Evolutionary conservation across 2,113 vertebrate genomes (phyloP).

Genomic region (Rhinolophus ferrumequinum): DNA sequence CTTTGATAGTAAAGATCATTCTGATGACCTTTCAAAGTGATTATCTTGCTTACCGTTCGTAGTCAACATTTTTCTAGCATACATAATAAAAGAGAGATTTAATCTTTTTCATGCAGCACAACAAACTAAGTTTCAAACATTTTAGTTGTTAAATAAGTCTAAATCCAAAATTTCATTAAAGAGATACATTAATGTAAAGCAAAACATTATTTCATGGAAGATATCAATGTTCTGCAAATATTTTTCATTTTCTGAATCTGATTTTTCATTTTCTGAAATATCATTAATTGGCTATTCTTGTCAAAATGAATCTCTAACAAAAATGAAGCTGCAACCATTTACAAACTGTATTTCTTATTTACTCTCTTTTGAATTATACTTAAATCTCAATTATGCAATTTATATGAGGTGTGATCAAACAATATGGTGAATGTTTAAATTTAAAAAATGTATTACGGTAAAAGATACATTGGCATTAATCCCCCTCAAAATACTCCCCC

Average conservation of each 20-base stretch:
- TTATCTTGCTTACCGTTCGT: not conserved
- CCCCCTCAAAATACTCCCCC: too few species aligned
- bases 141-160: slow-evolving; percentile 4
- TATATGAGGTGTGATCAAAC: not conserved
- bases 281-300: not conserved
- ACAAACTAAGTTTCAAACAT: not conserved
- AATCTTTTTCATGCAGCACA: not conserved
- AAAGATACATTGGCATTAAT: too few species aligned
- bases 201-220: not conserved
- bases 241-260: not conserved
- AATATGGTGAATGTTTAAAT: too few species aligned
- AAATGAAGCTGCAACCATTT: not conserved
- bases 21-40: not conserved
- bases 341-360: not conserved
- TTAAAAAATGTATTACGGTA: too few species aligned
- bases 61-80: not conserved
- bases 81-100: not conserved
- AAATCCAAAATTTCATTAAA: slow-evolving; percentile 17
- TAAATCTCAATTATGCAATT: not conserved
- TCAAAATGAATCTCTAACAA: slow-evolving; percentile 38
- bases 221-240: not conserved
- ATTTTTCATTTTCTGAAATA: slow-evolving; percentile 39
- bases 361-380: not conserved
- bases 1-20: not conserved
- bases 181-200: not conserved